Percentiles rank a stretch among this genome's conserved stretches.
phyloP scores from a whole-genome alignment of 1,140 invertebrate species.

The Drosophila ohnishii region DNA sequence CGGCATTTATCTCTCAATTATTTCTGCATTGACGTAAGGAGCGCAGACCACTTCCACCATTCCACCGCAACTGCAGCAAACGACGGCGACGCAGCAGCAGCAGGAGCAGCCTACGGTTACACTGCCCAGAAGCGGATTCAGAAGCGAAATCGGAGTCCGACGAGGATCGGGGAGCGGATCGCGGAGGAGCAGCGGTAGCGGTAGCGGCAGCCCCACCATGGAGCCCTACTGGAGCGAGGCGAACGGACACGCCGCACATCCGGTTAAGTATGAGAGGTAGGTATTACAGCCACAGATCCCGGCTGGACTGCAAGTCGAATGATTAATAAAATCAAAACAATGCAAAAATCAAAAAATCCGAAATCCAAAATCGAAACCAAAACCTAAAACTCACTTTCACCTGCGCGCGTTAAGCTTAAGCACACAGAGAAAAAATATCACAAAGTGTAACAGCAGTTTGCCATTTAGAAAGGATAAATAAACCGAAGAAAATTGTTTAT shows the following conservation, averaged over 20 bases:
- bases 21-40: conserved; percentile 62
- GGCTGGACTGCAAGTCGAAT: conserved; percentile 25
- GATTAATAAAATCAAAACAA: conserved; percentile 22
- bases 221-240: conserved; percentile 82
- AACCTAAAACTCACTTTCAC: conserved; percentile 65
- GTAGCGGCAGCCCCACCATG: conserved; percentile 51
- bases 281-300: conserved; percentile 49
- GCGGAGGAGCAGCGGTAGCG: conserved; percentile 20
- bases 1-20: conserved; percentile 52
- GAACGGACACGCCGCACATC: conserved; percentile 82
- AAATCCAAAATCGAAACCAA: conserved; percentile 26
- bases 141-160: conserved; percentile 8
- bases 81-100: conserved; percentile 59
- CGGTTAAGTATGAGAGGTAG: conserved; percentile 83
- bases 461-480: background rate
- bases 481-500: background rate
- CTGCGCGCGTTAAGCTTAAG: conserved; percentile 66
- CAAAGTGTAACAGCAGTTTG: background rate
- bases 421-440: conserved; percentile 45
- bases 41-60: conserved; percentile 64
- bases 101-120: conserved; percentile 17
- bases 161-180: conserved; percentile 32
- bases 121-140: conserved; percentile 37
- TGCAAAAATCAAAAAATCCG: conserved; percentile 11
- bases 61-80: conserved; percentile 74